Conservation (phyloP, 2,113 vertebrate genomes). For the Mustela nigripes region DNA sequence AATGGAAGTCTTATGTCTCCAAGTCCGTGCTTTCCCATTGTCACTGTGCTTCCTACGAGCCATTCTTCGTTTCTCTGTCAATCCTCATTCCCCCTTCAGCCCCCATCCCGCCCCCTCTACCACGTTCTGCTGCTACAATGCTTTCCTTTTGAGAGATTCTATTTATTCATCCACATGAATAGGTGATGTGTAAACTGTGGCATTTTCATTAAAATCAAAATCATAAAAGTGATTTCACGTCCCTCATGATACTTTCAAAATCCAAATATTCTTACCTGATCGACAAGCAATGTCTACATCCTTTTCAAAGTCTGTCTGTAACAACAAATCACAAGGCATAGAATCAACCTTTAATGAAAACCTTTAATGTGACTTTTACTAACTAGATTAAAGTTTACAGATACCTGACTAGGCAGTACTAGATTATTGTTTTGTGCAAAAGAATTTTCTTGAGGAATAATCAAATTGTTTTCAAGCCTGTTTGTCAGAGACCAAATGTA, state of each 20-base stretch:
- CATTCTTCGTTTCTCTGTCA: background rate
- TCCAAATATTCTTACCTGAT: conserved; percentile 93
- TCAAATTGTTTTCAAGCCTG: conserved; percentile 78
- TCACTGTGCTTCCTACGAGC: background rate
- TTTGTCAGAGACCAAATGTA: conserved; percentile 80
- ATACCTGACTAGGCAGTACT: conserved; percentile 71
- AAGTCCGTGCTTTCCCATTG: background rate
- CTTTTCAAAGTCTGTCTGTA: conserved; percentile 99
- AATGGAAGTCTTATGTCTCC: background rate
- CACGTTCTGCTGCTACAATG: background rate
- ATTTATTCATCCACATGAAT: background rate
- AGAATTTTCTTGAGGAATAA: conserved; percentile 81
- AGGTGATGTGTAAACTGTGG: background rate
- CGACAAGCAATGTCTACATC: conserved; percentile 99
- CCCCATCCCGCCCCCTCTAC: background rate
- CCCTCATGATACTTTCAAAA: conserved; percentile 8
- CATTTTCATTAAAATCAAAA: conserved; percentile 48
- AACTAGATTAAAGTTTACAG: conserved; percentile 60
- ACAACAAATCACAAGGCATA: conserved; percentile 82
- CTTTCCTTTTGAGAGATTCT: background rate
- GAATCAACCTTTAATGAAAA: conserved; percentile 79
- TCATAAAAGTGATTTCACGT: background rate
- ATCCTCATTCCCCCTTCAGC: background rate
- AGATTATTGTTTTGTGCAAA: conserved; percentile 81
- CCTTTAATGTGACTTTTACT: conserved; percentile 19